Evolutionary conservation across 1,140 invertebrate genomes (phyloP), one percentile per base, ranked within the genome.

Genomic region (Carposina sasakii): DNA sequence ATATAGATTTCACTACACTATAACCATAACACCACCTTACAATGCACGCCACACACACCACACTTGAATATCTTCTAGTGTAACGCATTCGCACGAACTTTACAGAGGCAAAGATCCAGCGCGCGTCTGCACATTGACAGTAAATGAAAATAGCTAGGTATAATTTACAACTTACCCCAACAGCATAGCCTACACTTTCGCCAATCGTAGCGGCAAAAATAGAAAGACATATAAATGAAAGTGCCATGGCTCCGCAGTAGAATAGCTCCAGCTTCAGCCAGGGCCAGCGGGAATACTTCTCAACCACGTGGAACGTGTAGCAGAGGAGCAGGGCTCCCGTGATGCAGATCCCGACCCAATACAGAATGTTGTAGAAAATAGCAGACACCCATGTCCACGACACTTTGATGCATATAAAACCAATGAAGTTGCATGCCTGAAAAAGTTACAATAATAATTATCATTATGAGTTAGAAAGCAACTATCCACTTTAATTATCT

Each of bases 201-300:
- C 64, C 71, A 20, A 77, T 60, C 0, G 68, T 71, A 0, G 65
- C 55, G 5, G 79, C 79, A 58, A 83, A 75, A 62, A 83, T 83
- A 10, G 76, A 76, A 6, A 67, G 67, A 1, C 57, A 54, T 19
- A 83, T 64, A 59, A 92, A 94, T 21, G 92, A 89, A 6, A 91
- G 63, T 0, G 87, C 82, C 89, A 91, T 91, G 1, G 91, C 43
- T 0, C 76, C 73, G 71, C 91, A 93, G 74, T 89, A 95, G 41
- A 89, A 87, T 34, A 94, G 89, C 85, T 96, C 94, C 67, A 94
- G 89, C 70, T 94, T 92, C 15, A 93, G 68, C 95, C 95, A 97
- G 0, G 94, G 95, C 55, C 95, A 90, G 57, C 88, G 90, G 63
- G 92, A 90, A 52, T 93, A 91, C 68, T 92, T 94, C 64, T 96